These are phyloP conservation scores for Mus spicilegus DNA, from an alignment of 2,113 vertebrate genomes.

Conservation along the genomic window DNA sequence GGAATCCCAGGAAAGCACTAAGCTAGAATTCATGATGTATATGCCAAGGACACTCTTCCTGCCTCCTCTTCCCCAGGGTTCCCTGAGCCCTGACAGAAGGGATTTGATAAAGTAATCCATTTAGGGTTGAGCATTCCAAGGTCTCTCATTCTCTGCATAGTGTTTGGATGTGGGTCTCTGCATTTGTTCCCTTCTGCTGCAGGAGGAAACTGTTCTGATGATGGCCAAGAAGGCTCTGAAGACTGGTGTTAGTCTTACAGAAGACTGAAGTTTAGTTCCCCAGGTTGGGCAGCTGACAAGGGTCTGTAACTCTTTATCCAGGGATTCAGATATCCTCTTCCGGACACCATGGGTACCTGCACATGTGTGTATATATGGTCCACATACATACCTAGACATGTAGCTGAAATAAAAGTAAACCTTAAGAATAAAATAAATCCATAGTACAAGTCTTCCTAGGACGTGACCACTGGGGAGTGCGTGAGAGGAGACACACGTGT, in stretches of 20 bases:
- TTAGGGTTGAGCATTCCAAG: not conserved
- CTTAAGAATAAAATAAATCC: not conserved
- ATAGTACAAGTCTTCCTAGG: not conserved
- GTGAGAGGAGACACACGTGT: not conserved
- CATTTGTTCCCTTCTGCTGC: not conserved
- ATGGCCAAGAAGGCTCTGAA: not conserved
- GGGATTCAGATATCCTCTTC: not conserved
- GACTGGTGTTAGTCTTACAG: not conserved
- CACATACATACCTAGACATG: not conserved
- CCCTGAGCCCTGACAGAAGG: not conserved
- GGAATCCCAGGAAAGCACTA: not conserved
- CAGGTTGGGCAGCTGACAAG: too few relatives aligned
- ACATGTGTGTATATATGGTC: too few relatives aligned
- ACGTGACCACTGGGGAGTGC: not conserved
- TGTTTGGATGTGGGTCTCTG: not conserved
- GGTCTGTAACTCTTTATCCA: not conserved
- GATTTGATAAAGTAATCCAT: not conserved
- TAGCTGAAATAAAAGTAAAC: not conserved
- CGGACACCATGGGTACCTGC: not conserved
- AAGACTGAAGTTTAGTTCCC: not conserved
- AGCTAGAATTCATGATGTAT: not conserved
- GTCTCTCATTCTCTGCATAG: not conserved
- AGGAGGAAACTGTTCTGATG: not conserved
- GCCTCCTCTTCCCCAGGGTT: too few relatives aligned
- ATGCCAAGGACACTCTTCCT: not conserved